Base-by-base conservation (phyloP, 2,797 vertebrate species). In the Acipenser transmontanus region DNA sequence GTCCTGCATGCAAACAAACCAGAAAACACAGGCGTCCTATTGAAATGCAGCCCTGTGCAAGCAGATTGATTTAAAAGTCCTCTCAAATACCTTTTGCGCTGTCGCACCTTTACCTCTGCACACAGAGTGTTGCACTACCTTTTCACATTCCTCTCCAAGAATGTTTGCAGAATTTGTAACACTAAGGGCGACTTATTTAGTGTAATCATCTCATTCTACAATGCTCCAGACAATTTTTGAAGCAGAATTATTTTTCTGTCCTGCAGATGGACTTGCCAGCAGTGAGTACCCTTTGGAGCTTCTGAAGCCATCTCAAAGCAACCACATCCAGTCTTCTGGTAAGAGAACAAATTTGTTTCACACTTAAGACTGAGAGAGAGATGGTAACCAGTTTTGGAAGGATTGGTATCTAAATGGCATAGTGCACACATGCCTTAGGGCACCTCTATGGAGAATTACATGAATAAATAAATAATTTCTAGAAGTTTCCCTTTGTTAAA, bases 241-340 rank as follows among this genome's bases (percentile, higher is more conserved):
- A 60, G 20, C 59, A 2, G n/a, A 71, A 71, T 77, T 51, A 74
- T 85, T 85, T 85, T 78, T 76, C 47, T 88, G 84, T 77, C 81
- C 85, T 83, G 74, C 90, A 97, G 94, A 95, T 88, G 92, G 90
- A 79, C 85, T 92, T 85, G 87, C 89, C 82, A 89, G 86, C 85
- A 92, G 89, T 81, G 89, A 95, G 77, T 93, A 94, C 80, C 91
- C 93, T 11, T 86, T 96, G 83, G 93, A 96, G 74, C 86, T 95
- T 76, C 79, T 95, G 69, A 94, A 88, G 78, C 90, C 93, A 71
- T 77, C 91, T 75, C 78, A 88, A 70, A 86, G 85, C 82, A 94
- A 92, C 87, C 91, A 93, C 86, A 87, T 95, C 93, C 89, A 94
- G 82, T 80, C 85, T 78, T 88, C 96, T 50, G 92, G 94, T 97